Evolutionary conservation across 2,797 vertebrate genomes (phyloP).

Genomic region (Babyrousa celebensis): DNA sequence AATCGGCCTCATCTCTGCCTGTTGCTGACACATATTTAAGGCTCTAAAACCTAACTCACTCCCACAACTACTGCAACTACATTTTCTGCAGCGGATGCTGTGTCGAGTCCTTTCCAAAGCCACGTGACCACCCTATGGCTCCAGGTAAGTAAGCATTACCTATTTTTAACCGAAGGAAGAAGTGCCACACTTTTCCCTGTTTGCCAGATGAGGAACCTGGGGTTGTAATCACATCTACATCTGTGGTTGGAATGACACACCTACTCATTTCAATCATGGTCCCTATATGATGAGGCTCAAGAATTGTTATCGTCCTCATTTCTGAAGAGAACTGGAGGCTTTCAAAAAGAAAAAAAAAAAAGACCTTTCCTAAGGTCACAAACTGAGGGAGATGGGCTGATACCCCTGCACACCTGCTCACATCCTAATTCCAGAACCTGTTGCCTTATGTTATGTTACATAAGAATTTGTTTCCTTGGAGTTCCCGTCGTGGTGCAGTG

Average conservation of each 20-base stretch:
- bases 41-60: conserved; percentile 53
- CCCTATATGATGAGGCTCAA: not conserved
- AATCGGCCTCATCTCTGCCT: conserved; percentile 54
- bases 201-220: conserved; percentile 43
- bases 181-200: not conserved
- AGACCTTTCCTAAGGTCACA: not conserved
- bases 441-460: too few species aligned
- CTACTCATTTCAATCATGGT: not conserved
- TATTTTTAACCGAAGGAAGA: not conserved
- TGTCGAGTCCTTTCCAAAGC: not conserved
- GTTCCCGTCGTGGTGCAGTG: too few species aligned
- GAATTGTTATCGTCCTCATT: not conserved
- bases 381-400: not conserved
- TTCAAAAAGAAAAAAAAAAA: conserved; percentile 3
- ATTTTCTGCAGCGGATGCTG: not conserved
- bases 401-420: not conserved
- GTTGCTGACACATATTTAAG: conserved; percentile 73
- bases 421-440: not conserved
- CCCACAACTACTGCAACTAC: not conserved
- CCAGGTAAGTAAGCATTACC: not conserved
- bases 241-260: not conserved
- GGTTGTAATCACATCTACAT: conserved; percentile 6
- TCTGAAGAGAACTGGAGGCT: not conserved
- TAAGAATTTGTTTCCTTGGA: not conserved
- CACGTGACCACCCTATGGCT: not conserved